Evolutionary conservation across 2,113 vertebrate species (phyloP), one percentile per base, ranked within the genome.

Genomic region (Apaloderma vittatum): DNA sequence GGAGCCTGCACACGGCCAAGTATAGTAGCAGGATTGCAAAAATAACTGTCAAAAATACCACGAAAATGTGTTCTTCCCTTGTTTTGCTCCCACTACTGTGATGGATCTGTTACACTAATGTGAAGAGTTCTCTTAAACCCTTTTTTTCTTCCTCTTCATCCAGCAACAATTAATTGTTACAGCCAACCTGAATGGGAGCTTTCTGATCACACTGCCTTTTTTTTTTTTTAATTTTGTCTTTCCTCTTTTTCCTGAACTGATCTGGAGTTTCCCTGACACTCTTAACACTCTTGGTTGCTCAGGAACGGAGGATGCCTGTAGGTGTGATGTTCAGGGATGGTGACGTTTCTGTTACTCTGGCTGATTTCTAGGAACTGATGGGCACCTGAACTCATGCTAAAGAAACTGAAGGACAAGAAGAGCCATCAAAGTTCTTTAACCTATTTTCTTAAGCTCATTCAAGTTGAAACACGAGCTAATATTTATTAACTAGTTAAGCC

Each of bases 1-100:
- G 86, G 82, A 95, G 65, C 52, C 52, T 90, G 94, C 76, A 65
- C 0, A 0, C 23, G 93, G 51, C 90, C 57, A 80, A 88, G 52
- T 61, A 15, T 81, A 91, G 90, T 86, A 91, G 88, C 88, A 93
- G 73, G 70, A 63, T 49, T 91, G 37, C 74, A 88, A 80, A 91
- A 91, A 75, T 89, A 90, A 62, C 74, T 88, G 63, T 55, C 3
- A 16, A 52, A 88, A 90, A 86, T 67, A 76, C 51, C 3, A 15
- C 86, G 63, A 93, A 86, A 93, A 62, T 66, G 57, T 10, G 22
- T 77, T 73, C 32, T 76, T 93, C 71, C 29, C 63, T 66, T 2
- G 0, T 82, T 92, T 90, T 67, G 8, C 59, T 88, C 22, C 14
- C 9, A 32, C 29, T 66, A n/a, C 45, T 34, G 26, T 68, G 49